phyloP scores from a whole-genome alignment of 1,140 invertebrate species.

The Muscidifurax raptorellus region DNA sequence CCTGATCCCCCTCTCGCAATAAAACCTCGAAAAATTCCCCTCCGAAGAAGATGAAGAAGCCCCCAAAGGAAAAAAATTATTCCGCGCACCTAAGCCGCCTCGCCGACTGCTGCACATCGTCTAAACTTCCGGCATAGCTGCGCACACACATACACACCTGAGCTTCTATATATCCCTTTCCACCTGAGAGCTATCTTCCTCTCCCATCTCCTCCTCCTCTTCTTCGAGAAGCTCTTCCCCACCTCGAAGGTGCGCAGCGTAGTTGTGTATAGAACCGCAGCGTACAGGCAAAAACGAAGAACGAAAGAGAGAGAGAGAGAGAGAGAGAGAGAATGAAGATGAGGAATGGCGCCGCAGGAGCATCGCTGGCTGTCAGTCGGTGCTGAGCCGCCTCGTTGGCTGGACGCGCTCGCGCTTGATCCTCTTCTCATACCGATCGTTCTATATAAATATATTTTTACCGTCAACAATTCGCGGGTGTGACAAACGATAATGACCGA shows the following conservation, averaged over 20 bases:
- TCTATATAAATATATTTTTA: not conserved
- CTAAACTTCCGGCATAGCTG: slow-evolving; percentile 26
- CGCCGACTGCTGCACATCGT: not conserved
- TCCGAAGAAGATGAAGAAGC: not conserved
- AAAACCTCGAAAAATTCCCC: too few relatives aligned
- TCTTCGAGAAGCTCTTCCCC: not conserved
- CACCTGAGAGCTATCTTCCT: not conserved
- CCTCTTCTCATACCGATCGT: not conserved
- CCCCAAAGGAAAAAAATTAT: not conserved
- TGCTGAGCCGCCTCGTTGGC: slow-evolving; percentile 42
- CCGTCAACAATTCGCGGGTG: too few relatives aligned
- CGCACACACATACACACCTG: not conserved
- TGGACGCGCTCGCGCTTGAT: slow-evolving; percentile 14
- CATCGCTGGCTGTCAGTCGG: slow-evolving; percentile 51
- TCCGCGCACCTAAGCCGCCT: not conserved
- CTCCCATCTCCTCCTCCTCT: not conserved
- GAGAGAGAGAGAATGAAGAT: slow-evolving; percentile 32
- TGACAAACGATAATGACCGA: too few relatives aligned
- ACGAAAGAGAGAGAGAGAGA: not conserved
- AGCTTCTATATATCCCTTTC: slow-evolving; percentile 16
- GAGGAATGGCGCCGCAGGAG: slow-evolving; percentile 44
- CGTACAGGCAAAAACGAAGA: not conserved
- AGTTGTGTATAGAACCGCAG: not conserved
- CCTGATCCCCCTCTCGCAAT: too few relatives aligned
- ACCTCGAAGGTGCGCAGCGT: not conserved